These are phyloP conservation scores for Phyto melanocephala DNA, from an alignment of 2,888 invertebrate genomes.

Conservation along the genomic window DNA sequence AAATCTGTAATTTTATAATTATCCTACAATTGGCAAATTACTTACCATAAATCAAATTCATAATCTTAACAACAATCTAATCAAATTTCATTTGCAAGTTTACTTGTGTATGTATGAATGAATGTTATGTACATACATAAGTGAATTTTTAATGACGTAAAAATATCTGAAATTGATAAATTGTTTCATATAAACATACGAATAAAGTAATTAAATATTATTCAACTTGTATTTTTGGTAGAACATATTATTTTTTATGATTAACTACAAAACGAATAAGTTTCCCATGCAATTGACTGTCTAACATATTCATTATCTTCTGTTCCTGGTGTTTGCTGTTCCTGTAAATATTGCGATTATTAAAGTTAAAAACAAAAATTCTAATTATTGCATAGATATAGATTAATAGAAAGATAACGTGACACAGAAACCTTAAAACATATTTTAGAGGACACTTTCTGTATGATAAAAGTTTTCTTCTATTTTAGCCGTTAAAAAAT, in stretches of 20 bases:
- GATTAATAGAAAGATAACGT: neutral
- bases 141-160: neutral
- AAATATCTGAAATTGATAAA: neutral
- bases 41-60: constrained; percentile 31
- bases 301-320: neutral
- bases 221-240: neutral
- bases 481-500: too few species aligned
- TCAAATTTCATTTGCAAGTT: neutral
- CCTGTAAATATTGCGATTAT: neutral
- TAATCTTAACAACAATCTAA: constrained; percentile 49
- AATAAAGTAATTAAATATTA: constrained; percentile 34
- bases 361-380: neutral
- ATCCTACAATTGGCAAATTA: constrained; percentile 42
- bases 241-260: neutral
- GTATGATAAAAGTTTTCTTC: neutral
- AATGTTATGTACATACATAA: too few species aligned
- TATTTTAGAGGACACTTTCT: neutral
- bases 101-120: neutral
- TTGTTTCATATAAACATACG: neutral
- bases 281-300: neutral
- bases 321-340: neutral
- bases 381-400: constrained; percentile 49
- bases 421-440: neutral
- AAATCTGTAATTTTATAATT: neutral
- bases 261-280: neutral